Percentiles rank a stretch among this genome's conserved stretches.
Evolutionary conservation across 2,888 invertebrate species (phyloP).

Genomic region (Venusia cambrica): DNA sequence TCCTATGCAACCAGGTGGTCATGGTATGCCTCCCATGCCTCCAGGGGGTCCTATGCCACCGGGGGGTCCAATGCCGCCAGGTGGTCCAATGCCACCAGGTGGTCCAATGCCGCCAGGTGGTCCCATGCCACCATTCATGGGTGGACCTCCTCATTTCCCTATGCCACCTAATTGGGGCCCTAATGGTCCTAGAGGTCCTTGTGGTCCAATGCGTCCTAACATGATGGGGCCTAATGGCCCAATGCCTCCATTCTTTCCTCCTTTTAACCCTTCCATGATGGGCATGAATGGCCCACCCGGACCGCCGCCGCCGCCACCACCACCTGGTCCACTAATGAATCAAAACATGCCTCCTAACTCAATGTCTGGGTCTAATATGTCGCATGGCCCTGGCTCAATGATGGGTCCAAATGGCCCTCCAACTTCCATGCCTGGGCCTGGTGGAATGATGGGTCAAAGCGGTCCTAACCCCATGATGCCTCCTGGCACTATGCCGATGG

Average conservation of each 20-base stretch:
- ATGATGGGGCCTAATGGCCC: conserved; percentile 52
- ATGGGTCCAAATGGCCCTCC: conserved; percentile 49
- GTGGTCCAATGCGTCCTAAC: conserved; percentile 49
- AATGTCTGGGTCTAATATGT: conserved; percentile 35
- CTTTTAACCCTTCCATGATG: conserved; percentile 41
- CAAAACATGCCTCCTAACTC: conserved; percentile 41
- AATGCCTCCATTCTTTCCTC: conserved; percentile 51
- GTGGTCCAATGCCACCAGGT: conserved; percentile 6
- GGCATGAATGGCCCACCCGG: conserved; percentile 42
- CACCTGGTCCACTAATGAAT: conserved; percentile 51
- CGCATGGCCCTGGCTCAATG: conserved; percentile 26
- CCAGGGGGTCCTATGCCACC: conserved; percentile 25
- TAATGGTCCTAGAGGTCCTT: conserved; percentile 52
- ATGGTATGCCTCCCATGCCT: conserved; percentile 45
- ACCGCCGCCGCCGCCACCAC: conserved; percentile 34
- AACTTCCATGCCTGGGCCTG: conserved; percentile 22
- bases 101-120: conserved; percentile 13
- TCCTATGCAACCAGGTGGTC: conserved; percentile 41
- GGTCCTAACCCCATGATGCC: too few relatives aligned
- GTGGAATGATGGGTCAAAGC: too few relatives aligned
- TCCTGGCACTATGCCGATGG: conserved; percentile 27
- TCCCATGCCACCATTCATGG: conserved; percentile 42
- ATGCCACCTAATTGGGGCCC: conserved; percentile 72
- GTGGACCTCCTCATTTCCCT: conserved; percentile 60
- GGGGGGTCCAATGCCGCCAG: conserved; percentile 15